These are phyloP conservation scores for Toxonevra muliebris DNA, from an alignment of 2,888 invertebrate species.

Conservation along the genomic window DNA sequence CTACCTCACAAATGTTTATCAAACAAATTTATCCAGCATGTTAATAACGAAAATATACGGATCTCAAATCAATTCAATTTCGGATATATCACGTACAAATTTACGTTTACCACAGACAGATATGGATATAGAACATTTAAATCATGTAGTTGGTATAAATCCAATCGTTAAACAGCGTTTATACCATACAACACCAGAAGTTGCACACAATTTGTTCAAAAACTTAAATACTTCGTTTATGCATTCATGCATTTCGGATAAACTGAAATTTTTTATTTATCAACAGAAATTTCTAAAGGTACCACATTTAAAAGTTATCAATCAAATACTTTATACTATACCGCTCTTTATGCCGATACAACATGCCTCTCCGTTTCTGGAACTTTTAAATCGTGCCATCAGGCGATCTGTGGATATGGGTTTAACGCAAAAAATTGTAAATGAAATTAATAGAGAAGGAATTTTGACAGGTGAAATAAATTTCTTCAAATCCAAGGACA, in stretches of 20 bases:
- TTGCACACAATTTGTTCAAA: slow-evolving; percentile 34
- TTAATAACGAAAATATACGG: slow-evolving; percentile 47
- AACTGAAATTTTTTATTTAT: slow-evolving; percentile 44
- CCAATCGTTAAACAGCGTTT: slow-evolving; percentile 42
- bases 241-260: slow-evolving; percentile 43
- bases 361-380: slow-evolving; percentile 47
- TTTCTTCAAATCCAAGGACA: slow-evolving; percentile 30
- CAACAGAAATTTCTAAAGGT: slow-evolving; percentile 48
- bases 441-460: slow-evolving; percentile 46
- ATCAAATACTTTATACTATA: slow-evolving; percentile 41
- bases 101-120: slow-evolving; percentile 39
- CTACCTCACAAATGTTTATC: slow-evolving; percentile 47
- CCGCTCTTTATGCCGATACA: slow-evolving; percentile 48
- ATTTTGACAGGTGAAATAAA: slow-evolving; percentile 43
- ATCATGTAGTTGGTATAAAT: slow-evolving; percentile 40
- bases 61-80: slow-evolving; percentile 42
- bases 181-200: slow-evolving; percentile 21
- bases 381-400: slow-evolving; percentile 46
- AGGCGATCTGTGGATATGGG: slow-evolving; percentile 45
- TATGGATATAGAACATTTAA: slow-evolving; percentile 32
- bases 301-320: slow-evolving; percentile 44
- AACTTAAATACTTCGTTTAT: slow-evolving; percentile 44
- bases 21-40: slow-evolving; percentile 46
- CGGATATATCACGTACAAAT: slow-evolving; percentile 43
- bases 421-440: slow-evolving; percentile 44